Conservation (phyloP, 2,113 vertebrate genomes). For the Melanotaenia duboulayi region DNA sequence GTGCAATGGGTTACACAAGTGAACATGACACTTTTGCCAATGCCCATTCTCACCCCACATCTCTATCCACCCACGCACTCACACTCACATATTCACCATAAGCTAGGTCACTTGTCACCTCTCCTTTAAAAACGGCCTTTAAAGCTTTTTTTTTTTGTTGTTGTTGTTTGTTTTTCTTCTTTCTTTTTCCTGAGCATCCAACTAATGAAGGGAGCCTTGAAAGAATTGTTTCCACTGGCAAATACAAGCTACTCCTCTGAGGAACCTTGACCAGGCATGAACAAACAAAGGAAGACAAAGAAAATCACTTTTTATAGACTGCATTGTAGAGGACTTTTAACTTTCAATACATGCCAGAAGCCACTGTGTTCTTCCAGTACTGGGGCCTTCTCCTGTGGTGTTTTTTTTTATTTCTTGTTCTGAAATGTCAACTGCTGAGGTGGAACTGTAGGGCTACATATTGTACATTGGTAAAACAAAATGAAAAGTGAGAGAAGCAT, state of each 20-base stretch:
- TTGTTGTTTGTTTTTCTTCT: conserved; percentile 62
- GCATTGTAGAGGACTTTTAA: conserved; percentile 55
- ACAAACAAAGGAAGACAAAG: conserved; percentile 62
- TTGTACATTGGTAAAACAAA: conserved; percentile 42
- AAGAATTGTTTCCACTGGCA: conserved; percentile 73
- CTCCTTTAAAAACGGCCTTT: conserved; percentile 67
- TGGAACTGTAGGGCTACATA: conserved; percentile 31
- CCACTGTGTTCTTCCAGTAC: conserved; percentile 49
- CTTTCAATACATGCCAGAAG: conserved; percentile 70
- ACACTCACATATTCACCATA: conserved; percentile 39
- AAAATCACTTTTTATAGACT: conserved; percentile 65
- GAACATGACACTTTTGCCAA: conserved; percentile 57
- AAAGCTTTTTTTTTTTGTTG: no score
- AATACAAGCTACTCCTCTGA: conserved; percentile 55
- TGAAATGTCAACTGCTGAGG: conserved; percentile 60
- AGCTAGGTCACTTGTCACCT: conserved; percentile 59
- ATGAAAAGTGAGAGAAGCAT: conserved; percentile 40
- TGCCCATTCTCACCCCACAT: conserved; percentile 14
- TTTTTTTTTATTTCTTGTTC: conserved; percentile 61
- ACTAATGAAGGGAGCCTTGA: conserved; percentile 76
- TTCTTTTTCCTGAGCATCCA: conserved; percentile 66
- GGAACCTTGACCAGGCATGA: conserved; percentile 64
- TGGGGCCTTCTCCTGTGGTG: conserved; percentile 29
- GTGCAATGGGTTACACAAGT: conserved; percentile 24
- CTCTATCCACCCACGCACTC: conserved; percentile 44